A percentile compares a stretch with the other conserved stretches of the same genome.
These are phyloP conservation scores for Ptychodera flava DNA, from an alignment of 35 echinoderm and acorn worm species.

Conservation along the genomic window DNA sequence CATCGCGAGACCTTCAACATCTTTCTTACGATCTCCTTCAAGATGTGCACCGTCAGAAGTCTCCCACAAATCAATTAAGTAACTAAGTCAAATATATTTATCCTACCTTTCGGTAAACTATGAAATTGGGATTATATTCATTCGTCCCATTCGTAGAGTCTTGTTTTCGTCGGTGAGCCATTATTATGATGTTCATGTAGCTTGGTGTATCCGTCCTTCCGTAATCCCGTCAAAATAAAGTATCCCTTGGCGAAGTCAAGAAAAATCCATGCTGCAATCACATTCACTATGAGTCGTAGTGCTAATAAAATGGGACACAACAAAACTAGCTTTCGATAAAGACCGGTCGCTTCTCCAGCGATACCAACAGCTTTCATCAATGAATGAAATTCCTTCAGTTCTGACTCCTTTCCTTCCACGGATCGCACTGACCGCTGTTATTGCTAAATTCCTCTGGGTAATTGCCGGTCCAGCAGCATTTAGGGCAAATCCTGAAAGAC, in stretches of 20 bases:
- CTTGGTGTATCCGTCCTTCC: neutral
- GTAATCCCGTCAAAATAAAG: neutral
- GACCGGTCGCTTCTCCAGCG: neutral
- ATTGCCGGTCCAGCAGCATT: neutral
- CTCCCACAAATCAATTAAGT: too few relatives aligned
- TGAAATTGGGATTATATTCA: neutral
- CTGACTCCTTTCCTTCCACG: neutral
- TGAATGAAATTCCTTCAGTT: slow-evolving; percentile 1
- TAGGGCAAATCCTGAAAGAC: neutral
- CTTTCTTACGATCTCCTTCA: too few relatives aligned
- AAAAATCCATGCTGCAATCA: neutral
- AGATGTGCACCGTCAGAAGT: too few relatives aligned
- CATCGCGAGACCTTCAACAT: too few relatives aligned
- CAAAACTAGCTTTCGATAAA: neutral
- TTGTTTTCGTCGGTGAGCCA: neutral
- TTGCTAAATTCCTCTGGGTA: neutral
- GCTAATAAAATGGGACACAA: neutral
- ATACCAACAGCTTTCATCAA: neutral
- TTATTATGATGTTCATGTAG: neutral
- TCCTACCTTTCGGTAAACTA: neutral
- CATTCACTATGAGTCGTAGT: neutral
- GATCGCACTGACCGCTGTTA: neutral
- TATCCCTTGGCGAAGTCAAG: neutral
- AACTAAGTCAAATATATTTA: too few relatives aligned
- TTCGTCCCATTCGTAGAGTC: neutral